Evolutionary conservation across 2,888 invertebrate genomes (phyloP), one percentile per base, ranked within the genome.

Genomic region (Subacronicta megacephala): DNA sequence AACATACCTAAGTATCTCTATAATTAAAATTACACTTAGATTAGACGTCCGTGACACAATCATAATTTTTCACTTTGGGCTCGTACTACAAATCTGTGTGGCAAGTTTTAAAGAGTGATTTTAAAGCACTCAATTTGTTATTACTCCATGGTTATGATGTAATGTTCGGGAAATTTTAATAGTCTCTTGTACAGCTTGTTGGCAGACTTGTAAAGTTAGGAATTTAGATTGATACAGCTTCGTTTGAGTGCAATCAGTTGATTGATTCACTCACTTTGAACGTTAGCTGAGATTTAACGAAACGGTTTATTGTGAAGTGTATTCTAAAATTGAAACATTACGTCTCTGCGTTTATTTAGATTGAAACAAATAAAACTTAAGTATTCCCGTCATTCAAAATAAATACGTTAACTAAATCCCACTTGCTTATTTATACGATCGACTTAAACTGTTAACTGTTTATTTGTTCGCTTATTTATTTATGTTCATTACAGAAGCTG

Each of bases 401-500:
- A 64, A 63, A 57, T 58, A 58, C 33, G 47, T 65, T n/a, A 65
- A 58, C 46, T 45, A 66, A 57, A 65, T 46, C 66, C 60, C 20
- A 41, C 44, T 58, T 38, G 60, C 29, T 58, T 66, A 56, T 71
- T 51, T 65, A 66, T 65, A 58, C 65, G 35, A 35, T 42, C 18
- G 40, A 31, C 52, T 66, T 52, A 58, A 72, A 50, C 60, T 50
- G 67, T 52, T 42, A 33, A 46, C 35, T 46, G 29, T 43, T 43
- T 43, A 33, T 42, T 16, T 35, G 33, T 26, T 38, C 47, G 40
- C 31, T 53, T 37, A 41, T 64, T 71, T 71, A 56, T 67, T 66
- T 67, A 59, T 44, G 36, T 72, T 51, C 68, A 54, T 72, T 71
- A 65, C 67, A 66, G 66, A 59, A 72, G 67, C 72, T 36, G 60